Conservation (phyloP, 2,888 invertebrate species). For the Malachius bipustulatus region DNA sequence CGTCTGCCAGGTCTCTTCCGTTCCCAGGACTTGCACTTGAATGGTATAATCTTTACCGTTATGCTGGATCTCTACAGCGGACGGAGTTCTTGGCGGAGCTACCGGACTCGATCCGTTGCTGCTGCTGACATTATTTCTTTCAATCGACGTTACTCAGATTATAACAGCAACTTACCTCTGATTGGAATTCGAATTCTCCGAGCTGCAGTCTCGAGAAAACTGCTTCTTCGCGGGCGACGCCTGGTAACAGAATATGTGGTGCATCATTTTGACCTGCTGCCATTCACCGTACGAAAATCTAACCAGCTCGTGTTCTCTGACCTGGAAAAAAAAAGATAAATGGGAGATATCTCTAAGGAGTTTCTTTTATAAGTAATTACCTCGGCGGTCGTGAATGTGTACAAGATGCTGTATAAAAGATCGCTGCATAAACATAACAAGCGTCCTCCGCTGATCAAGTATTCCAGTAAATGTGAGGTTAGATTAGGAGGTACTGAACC, state of each 20-base stretch:
- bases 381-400: constrained; percentile 75
- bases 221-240: constrained; percentile 73
- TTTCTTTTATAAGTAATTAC: too few relatives aligned
- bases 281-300: constrained; percentile 74
- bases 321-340: constrained; percentile 36
- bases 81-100: constrained; percentile 34
- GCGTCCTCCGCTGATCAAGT: constrained; percentile 60
- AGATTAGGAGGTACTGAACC: constrained; percentile 57
- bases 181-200: constrained; percentile 25
- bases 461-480: constrained; percentile 56
- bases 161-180: constrained; percentile 17
- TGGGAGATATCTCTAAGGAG: too few relatives aligned
- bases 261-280: constrained; percentile 75
- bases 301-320: constrained; percentile 71
- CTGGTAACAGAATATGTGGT: constrained; percentile 80
- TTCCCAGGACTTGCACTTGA: constrained; percentile 65
- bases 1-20: constrained; percentile 80
- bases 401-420: constrained; percentile 61
- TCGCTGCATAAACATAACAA: constrained; percentile 72
- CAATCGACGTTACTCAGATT: background rate
- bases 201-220: constrained; percentile 61
- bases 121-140: constrained; percentile 16
- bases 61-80: constrained; percentile 34
- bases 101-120: constrained; percentile 34
- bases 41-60: constrained; percentile 53